A percentile compares a stretch with the other conserved stretches of the same genome.
Conservation (phyloP, 2,113 vertebrate species). For the Tor tambroides region DNA sequence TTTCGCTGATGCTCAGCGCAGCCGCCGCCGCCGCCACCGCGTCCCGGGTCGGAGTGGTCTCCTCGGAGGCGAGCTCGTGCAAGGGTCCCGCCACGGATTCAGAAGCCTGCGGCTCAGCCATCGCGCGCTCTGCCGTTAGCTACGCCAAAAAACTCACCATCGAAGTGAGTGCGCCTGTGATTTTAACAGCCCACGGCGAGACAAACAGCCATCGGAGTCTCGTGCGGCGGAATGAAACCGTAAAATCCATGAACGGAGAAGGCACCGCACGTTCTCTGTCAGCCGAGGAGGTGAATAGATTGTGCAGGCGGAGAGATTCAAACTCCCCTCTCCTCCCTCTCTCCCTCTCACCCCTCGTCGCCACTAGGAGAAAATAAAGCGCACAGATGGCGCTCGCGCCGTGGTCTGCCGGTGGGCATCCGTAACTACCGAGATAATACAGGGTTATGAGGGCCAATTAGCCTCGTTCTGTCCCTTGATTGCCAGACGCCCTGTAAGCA, state of each 20-base stretch:
- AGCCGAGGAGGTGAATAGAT: constrained; percentile 32
- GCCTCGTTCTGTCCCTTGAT: not conserved
- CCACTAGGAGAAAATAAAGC: constrained; percentile 42
- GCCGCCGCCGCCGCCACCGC: constrained; percentile 58
- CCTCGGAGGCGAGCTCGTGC: constrained; percentile 57
- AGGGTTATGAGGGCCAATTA: constrained; percentile 39
- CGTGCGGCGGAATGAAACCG: constrained; percentile 3
- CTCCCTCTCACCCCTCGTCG: constrained; percentile 14
- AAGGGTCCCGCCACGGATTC: constrained; percentile 73
- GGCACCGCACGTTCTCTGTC: constrained; percentile 1
- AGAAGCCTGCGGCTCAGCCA: constrained; percentile 76
- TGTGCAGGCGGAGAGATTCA: constrained; percentile 42
- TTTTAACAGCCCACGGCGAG: constrained; percentile 45
- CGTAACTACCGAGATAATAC: constrained; percentile 38
- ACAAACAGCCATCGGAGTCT: constrained; percentile 31
- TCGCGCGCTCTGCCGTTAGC: constrained; percentile 70
- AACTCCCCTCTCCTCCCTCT: constrained; percentile 39
- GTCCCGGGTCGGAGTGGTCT: constrained; percentile 52
- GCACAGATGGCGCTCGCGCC: constrained; percentile 56
- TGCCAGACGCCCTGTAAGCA: constrained; percentile 9
- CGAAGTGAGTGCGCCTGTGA: constrained; percentile 61
- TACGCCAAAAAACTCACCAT: constrained; percentile 52
- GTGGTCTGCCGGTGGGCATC: constrained; percentile 48
- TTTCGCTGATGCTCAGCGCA: constrained; percentile 59
- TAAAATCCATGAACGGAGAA: constrained; percentile 48